Evolutionary conservation across 2,888 invertebrate genomes (phyloP).

Genomic region (Brachylomia viminalis): DNA sequence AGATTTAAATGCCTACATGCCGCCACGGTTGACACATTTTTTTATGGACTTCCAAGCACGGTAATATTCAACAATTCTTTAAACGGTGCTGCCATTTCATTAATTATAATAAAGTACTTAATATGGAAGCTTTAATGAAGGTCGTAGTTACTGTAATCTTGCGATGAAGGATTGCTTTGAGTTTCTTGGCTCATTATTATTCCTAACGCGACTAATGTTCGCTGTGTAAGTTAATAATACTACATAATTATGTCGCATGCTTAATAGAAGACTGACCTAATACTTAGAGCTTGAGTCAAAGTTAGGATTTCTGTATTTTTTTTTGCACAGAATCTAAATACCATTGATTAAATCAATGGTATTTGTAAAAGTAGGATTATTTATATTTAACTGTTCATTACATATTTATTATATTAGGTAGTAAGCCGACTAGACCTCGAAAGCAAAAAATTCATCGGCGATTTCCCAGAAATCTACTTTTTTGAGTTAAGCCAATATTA

Average conservation of each 20-base stretch:
- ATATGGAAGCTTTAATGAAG: constrained; percentile 46
- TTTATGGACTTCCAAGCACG: constrained; percentile 19
- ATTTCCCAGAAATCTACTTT: too few relatives aligned
- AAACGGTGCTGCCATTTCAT: constrained; percentile 45
- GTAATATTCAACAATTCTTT: constrained; percentile 34
- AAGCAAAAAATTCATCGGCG: too few relatives aligned
- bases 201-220: constrained; percentile 12
- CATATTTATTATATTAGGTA: too few relatives aligned
- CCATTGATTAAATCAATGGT: too few relatives aligned
- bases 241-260: constrained; percentile 21
- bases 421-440: too few relatives aligned
- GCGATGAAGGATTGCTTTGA: constrained; percentile 43
- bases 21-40: constrained; percentile 34
- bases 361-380: too few relatives aligned
- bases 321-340: too few relatives aligned
- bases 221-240: constrained; percentile 17
- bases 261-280: too few relatives aligned
- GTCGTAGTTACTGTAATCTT: constrained; percentile 26
- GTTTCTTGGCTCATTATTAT: constrained; percentile 42
- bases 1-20: constrained; percentile 27
- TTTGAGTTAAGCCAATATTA: too few relatives aligned
- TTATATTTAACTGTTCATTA: too few relatives aligned
- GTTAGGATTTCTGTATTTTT: too few relatives aligned
- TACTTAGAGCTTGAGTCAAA: too few relatives aligned
- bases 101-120: constrained; percentile 46